Base-by-base conservation (phyloP, 1,140 invertebrate genomes). In the Eueides isabella region DNA sequence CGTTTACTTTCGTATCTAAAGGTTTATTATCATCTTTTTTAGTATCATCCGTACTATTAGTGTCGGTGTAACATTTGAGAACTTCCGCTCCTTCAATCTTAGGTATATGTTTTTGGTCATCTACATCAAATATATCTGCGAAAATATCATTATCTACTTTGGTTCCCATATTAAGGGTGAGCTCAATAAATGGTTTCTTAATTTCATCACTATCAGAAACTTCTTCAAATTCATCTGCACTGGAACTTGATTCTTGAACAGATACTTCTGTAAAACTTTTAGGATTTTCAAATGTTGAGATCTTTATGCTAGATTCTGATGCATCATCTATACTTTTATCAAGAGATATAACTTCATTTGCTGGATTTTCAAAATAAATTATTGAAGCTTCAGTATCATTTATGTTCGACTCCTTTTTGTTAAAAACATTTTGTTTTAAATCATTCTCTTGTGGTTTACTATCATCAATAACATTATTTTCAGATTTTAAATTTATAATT, bases 81-180 rank as follows among this genome's bases (percentile, higher is more conserved):
- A 5, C 2, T 61, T 35, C 29, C 0, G 16, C 12, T 14, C 12
- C 26, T 55, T 28, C 5, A 62, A 62, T 6, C 14, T 30, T n/a
- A 23, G 3, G 26, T 62, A 28, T 30, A 16, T 41, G 23, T 23
- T 67, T 67, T 2, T 66, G 73, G 9, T 67, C 64, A 11, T 2
- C 30, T 35, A 78, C 67, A 67, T 82, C 76, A 90, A 96, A 96
- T 72, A 96, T 88, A 92, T 96, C 95, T 35, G 94, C 94, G 94
- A 97, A 97, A 55, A 97, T 92, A 93, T 97, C 96, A 84, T 96
- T 95, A 44, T 95, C 73, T 88, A 72, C 55, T 85, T 83, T 72
- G 48, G 85, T 74, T 31, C 76, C 78, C 61, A 91, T 77, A 44
- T 88, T 85, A 62, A 92, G 77, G 9, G 83, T 90, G 33, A 93